phyloP scores from a whole-genome alignment of 2,888 invertebrate genomes.

The Xanthia icteritia region DNA sequence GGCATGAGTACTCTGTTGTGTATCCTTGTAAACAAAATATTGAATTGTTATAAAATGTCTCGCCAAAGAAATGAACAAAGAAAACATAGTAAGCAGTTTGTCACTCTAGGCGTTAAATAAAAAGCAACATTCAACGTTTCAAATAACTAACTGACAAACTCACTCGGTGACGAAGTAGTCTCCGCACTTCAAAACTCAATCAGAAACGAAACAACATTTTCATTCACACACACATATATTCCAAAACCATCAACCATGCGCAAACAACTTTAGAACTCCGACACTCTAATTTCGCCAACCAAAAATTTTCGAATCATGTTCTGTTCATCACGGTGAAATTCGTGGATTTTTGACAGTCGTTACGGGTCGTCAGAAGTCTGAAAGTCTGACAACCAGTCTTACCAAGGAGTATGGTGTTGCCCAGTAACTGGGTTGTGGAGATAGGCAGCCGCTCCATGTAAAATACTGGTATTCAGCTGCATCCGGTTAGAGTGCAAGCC shows the following conservation, averaged over 20 bases:
- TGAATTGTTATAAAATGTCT: not conserved
- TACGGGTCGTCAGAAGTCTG: not conserved
- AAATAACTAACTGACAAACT: not conserved
- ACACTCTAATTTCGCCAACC: conserved; percentile 1
- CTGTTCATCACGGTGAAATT: not conserved
- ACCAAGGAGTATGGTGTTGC: not conserved
- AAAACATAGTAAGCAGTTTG: not conserved
- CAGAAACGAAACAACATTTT: conserved; percentile 20
- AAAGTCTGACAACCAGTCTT: not conserved
- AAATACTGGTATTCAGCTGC: not conserved
- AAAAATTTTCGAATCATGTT: not conserved
- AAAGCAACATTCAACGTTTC: not conserved
- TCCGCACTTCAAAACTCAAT: conserved; percentile 5
- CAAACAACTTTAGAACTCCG: conserved; percentile 9
- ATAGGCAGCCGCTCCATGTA: not conserved
- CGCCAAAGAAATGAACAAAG: not conserved
- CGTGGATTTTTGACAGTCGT: not conserved
- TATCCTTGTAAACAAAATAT: not conserved
- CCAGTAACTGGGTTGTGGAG: not conserved
- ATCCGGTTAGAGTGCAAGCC: not conserved
- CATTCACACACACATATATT: not conserved
- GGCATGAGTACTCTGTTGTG: not conserved
- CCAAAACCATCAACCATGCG: conserved; percentile 3
- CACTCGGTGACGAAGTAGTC: not conserved
- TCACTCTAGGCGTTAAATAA: not conserved